These are phyloP conservation scores for Akabosia matsudoensis DNA, from an alignment of 1,140 invertebrate species.

Conservation along the genomic window DNA sequence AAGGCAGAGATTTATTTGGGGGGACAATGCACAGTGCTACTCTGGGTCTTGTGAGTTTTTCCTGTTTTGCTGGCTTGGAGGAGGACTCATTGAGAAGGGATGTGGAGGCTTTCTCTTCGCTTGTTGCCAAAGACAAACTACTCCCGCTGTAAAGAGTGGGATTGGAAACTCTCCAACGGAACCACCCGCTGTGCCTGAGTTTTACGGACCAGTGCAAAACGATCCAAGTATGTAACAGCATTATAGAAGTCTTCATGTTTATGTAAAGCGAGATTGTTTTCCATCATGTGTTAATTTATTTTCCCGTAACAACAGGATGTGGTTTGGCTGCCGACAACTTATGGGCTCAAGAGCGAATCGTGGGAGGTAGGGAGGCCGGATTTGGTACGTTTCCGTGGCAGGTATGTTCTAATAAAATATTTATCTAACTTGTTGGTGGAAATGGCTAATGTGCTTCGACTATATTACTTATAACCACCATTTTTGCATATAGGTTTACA, in stretches of 20 bases:
- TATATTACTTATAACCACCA: constrained; percentile 12
- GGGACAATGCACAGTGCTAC: constrained; percentile 57
- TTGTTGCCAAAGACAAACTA: constrained; percentile 72
- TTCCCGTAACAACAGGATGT: constrained; percentile 63
- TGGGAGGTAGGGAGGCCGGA: constrained; percentile 87
- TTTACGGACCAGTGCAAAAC: constrained; percentile 58
- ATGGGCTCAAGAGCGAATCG: constrained; percentile 81
- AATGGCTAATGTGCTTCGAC: not conserved
- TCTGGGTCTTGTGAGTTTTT: constrained; percentile 86
- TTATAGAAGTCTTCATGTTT: too few relatives aligned
- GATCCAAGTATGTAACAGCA: constrained; percentile 51
- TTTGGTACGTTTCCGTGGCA: constrained; percentile 95
- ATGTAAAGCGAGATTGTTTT: too few relatives aligned
- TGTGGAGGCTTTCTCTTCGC: constrained; percentile 78
- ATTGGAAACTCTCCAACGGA: constrained; percentile 47
- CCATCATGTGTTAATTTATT: too few relatives aligned
- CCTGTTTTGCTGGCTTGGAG: constrained; percentile 74
- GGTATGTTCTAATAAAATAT: constrained; percentile 52
- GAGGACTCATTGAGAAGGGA: constrained; percentile 78
- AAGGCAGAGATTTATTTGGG: constrained; percentile 46
- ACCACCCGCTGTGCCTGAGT: constrained; percentile 51
- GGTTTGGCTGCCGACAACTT: constrained; percentile 73
- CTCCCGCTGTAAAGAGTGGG: constrained; percentile 66
- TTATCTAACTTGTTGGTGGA: constrained; percentile 12
- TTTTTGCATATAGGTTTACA: constrained; percentile 72